Evolutionary conservation across 2,888 invertebrate species (phyloP).

Genomic region (Pegoplata infirma): DNA sequence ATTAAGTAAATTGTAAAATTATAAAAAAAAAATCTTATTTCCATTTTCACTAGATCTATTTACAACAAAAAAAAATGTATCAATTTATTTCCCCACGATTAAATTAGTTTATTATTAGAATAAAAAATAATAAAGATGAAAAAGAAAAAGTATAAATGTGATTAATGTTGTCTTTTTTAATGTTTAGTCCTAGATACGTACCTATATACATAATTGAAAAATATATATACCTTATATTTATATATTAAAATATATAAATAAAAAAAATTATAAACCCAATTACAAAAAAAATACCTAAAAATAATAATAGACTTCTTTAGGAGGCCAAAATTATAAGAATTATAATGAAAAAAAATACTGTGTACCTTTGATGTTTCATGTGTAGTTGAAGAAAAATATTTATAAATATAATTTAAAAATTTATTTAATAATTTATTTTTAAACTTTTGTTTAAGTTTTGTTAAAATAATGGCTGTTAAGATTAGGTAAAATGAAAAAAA

Average conservation of each 20-base stretch:
- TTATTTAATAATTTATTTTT: neutral
- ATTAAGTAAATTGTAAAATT: neutral
- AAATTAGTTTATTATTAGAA: too few species aligned
- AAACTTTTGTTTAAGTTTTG: neutral
- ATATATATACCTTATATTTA: conserved; percentile 35
- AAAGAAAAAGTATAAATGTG: conserved; percentile 48
- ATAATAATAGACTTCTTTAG: conserved; percentile 15
- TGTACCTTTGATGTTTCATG: conserved; percentile 64
- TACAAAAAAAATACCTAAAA: neutral
- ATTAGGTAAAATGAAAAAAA: too few species aligned
- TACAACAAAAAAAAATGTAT: too few species aligned
- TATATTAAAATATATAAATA: conserved; percentile 4
- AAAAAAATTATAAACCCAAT: conserved; percentile 2
- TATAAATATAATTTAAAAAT: conserved; percentile 3
- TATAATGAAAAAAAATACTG: conserved; percentile 30
- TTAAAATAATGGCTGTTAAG: conserved; percentile 60
- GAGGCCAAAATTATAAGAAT: conserved; percentile 18
- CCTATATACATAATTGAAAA: conserved; percentile 36
- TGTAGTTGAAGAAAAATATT: conserved; percentile 50
- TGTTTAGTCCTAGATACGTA: conserved; percentile 58
- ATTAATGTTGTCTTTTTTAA: conserved; percentile 59
- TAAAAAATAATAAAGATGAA: neutral
- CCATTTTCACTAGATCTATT: too few species aligned
- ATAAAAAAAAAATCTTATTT: too few species aligned
- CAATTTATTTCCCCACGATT: too few species aligned